phyloP scores from a whole-genome alignment of 2,797 vertebrate species.

The Tolypeutes matacus region DNA sequence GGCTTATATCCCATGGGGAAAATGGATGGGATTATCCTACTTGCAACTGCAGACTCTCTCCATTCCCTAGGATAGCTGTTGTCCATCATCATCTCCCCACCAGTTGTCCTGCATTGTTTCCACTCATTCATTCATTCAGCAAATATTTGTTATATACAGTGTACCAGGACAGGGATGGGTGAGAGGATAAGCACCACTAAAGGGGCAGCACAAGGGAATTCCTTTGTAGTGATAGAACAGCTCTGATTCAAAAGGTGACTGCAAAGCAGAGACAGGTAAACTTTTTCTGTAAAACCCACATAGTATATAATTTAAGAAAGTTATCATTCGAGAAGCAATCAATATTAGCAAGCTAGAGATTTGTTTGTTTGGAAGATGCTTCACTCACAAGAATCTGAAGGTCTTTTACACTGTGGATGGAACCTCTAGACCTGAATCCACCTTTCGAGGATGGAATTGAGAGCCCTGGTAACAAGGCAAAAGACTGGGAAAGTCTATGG shows the following conservation, averaged over 20 bases:
- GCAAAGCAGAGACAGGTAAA: background rate
- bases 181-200: background rate
- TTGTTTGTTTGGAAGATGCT: background rate
- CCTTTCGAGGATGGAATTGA: background rate
- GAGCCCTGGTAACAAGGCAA: background rate
- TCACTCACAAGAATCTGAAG: constrained; percentile 18
- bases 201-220: background rate
- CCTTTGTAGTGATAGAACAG: background rate
- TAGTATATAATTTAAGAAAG: constrained; percentile 36
- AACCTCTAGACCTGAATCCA: background rate
- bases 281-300: background rate
- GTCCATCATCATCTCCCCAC: too few relatives aligned
- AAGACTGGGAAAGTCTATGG: background rate
- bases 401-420: background rate
- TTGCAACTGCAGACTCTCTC: too few relatives aligned
- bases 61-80: too few relatives aligned
- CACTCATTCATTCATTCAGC: constrained; percentile 20
- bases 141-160: constrained; percentile 11
- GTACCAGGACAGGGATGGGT: fast-evolving
- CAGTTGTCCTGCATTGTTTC: background rate
- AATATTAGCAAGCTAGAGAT: background rate
- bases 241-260: background rate
- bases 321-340: background rate
- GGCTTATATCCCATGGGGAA: too few relatives aligned
- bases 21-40: too few relatives aligned